A percentile compares a stretch with the other conserved stretches of the same genome.
These are phyloP conservation scores for Hirtodrosophila histrioides DNA, from an alignment of 2,888 invertebrate genomes.

Conservation along the genomic window DNA sequence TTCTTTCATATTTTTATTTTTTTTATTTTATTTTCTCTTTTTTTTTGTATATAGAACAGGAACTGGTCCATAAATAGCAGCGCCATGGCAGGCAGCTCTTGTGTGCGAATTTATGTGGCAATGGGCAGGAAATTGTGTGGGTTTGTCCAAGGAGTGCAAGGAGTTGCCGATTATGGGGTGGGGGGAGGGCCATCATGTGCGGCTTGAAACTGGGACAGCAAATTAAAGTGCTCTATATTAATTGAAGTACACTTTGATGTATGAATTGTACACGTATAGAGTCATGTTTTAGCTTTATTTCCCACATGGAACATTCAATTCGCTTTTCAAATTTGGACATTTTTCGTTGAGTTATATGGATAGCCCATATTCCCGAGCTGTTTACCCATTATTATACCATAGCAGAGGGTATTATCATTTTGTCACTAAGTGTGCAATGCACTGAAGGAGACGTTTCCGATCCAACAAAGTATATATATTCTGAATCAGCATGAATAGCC, in stretches of 20 bases:
- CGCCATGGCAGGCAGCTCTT: constrained; percentile 58
- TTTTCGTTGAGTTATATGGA: too few species aligned
- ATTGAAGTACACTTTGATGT: constrained; percentile 55
- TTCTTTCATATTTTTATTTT: constrained; percentile 35
- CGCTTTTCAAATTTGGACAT: too few species aligned
- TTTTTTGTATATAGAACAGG: constrained; percentile 54
- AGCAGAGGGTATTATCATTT: too few species aligned
- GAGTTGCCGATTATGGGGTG: not conserved
- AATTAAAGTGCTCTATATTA: constrained; percentile 62
- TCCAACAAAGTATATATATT: too few species aligned
- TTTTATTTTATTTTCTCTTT: constrained; percentile 11
- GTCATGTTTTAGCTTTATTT: constrained; percentile 23
- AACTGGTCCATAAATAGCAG: constrained; percentile 76
- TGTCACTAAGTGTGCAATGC: too few species aligned
- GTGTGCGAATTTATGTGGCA: constrained; percentile 71
- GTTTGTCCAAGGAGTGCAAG: not conserved
- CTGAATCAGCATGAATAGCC: too few species aligned
- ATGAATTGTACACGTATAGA: constrained; percentile 15
- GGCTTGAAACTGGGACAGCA: constrained; percentile 59
- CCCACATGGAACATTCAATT: constrained; percentile 21
- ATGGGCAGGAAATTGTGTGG: constrained; percentile 71
- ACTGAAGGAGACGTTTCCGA: too few species aligned
- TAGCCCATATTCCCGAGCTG: too few species aligned
- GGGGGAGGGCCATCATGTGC: not conserved
- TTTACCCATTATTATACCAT: too few species aligned